phyloP scores from a whole-genome alignment of 2,888 invertebrate genomes.

The Keiferia lycopersicella region DNA sequence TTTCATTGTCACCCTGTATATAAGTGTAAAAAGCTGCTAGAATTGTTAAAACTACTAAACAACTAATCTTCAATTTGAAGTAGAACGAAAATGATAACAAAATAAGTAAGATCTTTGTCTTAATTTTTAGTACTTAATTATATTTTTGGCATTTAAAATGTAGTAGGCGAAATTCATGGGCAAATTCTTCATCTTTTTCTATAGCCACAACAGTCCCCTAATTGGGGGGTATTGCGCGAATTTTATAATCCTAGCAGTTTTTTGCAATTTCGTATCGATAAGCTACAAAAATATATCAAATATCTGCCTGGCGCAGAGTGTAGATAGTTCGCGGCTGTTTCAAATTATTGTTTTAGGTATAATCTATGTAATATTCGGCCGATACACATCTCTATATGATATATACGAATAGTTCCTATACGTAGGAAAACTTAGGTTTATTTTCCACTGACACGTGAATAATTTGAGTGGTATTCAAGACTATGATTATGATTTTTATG shows the following conservation, averaged over 20 bases:
- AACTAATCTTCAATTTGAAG: background rate
- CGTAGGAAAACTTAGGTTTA: background rate
- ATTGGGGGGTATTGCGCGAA: no score
- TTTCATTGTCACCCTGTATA: slow-evolving; percentile 5
- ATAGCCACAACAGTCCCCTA: no score
- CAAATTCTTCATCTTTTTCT: no score
- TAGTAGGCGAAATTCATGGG: no score
- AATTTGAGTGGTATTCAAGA: no score
- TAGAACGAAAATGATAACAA: no score
- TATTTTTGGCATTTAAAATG: no score
- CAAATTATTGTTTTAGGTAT: slow-evolving; percentile 33
- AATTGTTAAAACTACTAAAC: background rate
- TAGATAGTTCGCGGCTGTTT: slow-evolving; percentile 41
- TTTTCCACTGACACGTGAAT: background rate
- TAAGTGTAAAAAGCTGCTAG: background rate
- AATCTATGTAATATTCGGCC: slow-evolving; percentile 19
- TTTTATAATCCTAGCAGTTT: background rate
- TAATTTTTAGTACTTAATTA: no score
- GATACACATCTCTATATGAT: slow-evolving; percentile 3
- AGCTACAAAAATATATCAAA: slow-evolving; percentile 24
- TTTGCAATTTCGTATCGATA: background rate
- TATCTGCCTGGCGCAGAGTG: slow-evolving; percentile 42
- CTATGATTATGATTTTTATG: no score
- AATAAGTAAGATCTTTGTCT: no score
- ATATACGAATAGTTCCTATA: background rate